Base-by-base conservation (phyloP, 2,113 vertebrate genomes). In the Synchiropus splendidus region DNA sequence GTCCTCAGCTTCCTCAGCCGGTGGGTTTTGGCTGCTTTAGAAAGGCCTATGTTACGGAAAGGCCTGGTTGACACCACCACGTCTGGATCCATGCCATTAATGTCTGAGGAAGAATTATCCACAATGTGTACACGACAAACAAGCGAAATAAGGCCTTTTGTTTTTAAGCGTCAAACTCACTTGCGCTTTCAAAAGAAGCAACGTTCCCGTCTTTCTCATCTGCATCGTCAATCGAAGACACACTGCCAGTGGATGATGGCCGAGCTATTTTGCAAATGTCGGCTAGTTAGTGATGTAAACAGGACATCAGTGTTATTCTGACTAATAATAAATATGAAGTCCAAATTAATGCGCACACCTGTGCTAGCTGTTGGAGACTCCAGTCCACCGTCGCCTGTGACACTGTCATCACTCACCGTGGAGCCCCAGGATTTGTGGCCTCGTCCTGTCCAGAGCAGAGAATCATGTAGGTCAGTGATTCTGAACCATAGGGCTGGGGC, bases 401-500 rank as follows among this genome's bases (percentile, higher is more conserved):
- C 65, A 10, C 81, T 81, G 13, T 89, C 89, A 4, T 96, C 92
- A 0, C 82, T 69, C 0, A 85, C 36, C 0, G 89, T 76, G 1
- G 80, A 88, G 0, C 92, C 90, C 94, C 94, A 95, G 0, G 92
- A 97, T 57, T 95, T 97, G 64, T 97, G 78, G 13, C 88, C 88
- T 15, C 83, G 86, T 10, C 81, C 89, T 70, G 32, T 16, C 4
- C 36, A 37, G 9, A 36, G 43, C 12, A 2, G 41, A 18, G 16
- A 48, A 31, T n/a, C n/a, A n/a, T n/a, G n/a, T n/a, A n/a, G n/a
- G n/a, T n/a, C n/a, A n/a, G n/a, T n/a, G n/a, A n/a, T n/a, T n/a
- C n/a, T n/a, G n/a, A n/a, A n/a, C n/a, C n/a, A n/a, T n/a, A n/a
- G n/a, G n/a, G n/a, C n/a, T n/a, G n/a, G n/a, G n/a, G n/a, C n/a